phyloP scores from a whole-genome alignment of 2,113 vertebrate species.

The Oreochromis tanganicae region DNA sequence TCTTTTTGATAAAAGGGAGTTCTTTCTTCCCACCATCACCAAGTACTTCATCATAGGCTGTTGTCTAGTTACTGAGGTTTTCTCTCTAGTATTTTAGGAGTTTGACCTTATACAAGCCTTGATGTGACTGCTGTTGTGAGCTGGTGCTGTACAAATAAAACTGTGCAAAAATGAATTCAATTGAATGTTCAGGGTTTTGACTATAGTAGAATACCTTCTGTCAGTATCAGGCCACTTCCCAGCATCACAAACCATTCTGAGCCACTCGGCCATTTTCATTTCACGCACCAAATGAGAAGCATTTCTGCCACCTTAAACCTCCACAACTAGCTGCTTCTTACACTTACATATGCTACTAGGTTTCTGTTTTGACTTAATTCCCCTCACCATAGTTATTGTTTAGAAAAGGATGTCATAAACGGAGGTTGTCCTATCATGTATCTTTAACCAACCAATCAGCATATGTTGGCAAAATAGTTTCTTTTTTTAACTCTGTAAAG shows the following conservation, averaged over 20 bases:
- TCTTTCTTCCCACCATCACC: neutral
- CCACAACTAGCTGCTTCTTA: neutral
- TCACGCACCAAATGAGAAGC: neutral
- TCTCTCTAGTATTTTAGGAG: neutral
- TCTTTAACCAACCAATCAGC: neutral
- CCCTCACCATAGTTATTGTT: neutral
- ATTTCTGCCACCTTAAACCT: neutral
- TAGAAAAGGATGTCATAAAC: neutral
- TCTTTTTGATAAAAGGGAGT: neutral
- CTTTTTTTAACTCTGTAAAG: neutral
- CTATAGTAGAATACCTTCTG: neutral
- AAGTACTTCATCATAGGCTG: neutral
- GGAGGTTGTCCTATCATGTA: neutral
- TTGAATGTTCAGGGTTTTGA: neutral
- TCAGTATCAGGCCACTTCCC: neutral
- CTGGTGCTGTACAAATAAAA: neutral
- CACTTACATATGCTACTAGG: neutral
- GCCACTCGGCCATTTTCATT: neutral
- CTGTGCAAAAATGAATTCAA: neutral
- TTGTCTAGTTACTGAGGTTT: neutral
- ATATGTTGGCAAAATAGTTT: neutral
- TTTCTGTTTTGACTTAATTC: neutral
- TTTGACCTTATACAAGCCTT: neutral
- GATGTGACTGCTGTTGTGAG: neutral
- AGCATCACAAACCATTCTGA: neutral